Conservation (phyloP, 2,888 invertebrate species). For the Chydorus sphaericus region DNA sequence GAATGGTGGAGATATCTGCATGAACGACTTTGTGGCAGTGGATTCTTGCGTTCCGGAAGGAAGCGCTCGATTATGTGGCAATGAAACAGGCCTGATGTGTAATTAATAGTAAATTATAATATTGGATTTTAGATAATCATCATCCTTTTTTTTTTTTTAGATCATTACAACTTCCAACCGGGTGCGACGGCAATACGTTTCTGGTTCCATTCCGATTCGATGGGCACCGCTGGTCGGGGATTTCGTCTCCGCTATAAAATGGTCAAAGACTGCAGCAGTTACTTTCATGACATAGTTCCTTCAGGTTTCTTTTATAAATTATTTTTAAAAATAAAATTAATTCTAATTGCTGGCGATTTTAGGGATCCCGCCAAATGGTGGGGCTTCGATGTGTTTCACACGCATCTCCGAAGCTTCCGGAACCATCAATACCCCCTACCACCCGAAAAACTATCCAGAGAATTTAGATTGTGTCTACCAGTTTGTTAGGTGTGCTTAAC, state of each 20-base stretch:
- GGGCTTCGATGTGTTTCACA: constrained; percentile 24
- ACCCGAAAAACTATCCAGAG: constrained; percentile 23
- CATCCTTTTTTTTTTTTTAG: constrained; percentile 17
- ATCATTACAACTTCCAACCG: constrained; percentile 25
- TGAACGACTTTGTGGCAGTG: constrained; percentile 23
- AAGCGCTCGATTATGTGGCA: constrained; percentile 25
- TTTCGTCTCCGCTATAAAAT: constrained; percentile 23
- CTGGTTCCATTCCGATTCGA: constrained; percentile 22
- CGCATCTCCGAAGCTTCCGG: constrained; percentile 24
- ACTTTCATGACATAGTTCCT: constrained; percentile 23
- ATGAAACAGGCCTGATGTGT: constrained; percentile 22
- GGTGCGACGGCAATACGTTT: constrained; percentile 24
- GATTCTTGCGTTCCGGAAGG: constrained; percentile 26
- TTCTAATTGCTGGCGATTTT: too few relatives aligned
- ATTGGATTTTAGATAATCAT: background rate
- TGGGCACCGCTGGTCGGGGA: constrained; percentile 18
- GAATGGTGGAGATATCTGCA: constrained; percentile 22
- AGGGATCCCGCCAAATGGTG: constrained; percentile 22
- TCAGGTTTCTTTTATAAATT: too few relatives aligned
- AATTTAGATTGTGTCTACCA: constrained; percentile 26
- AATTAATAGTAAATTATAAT: background rate
- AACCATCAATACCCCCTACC: constrained; percentile 25
- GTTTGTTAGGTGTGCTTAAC: constrained; percentile 25
- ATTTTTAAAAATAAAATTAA: too few relatives aligned
- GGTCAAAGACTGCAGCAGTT: constrained; percentile 21